Conservation (phyloP, 2,888 invertebrate genomes). For the Apodemia mormo region DNA sequence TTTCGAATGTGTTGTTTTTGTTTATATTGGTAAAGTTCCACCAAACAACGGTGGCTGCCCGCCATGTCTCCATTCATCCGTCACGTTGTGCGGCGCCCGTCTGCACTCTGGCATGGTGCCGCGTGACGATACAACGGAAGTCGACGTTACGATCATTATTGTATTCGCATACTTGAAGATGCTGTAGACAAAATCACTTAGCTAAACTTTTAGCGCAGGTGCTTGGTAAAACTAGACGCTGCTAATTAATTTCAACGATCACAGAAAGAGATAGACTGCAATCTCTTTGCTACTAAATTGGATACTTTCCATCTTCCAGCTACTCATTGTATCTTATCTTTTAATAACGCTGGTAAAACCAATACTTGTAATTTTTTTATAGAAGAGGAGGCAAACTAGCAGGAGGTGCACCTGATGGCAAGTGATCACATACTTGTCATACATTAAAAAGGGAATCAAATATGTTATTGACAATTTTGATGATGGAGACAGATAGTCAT, state of each 20-base stretch:
- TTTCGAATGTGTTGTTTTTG: neutral
- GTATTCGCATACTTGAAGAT: neutral
- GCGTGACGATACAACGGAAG: slow-evolving; percentile 60
- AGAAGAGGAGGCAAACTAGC: no score
- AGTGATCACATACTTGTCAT: no score
- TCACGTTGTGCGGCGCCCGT: slow-evolving; percentile 62
- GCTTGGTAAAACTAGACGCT: neutral
- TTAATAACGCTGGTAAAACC: no score
- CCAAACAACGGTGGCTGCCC: slow-evolving; percentile 42
- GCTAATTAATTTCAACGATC: neutral
- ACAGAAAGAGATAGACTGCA: no score
- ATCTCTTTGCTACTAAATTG: no score
- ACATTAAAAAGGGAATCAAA: no score
- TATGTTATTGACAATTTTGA: no score
- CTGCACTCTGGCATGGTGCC: slow-evolving; percentile 69
- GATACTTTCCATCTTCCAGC: no score
- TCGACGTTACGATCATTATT: slow-evolving; percentile 13
- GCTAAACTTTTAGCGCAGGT: neutral
- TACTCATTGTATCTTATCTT: no score
- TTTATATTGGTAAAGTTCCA: slow-evolving; percentile 22
- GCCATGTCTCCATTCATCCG: slow-evolving; percentile 72
- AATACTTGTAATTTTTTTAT: no score
- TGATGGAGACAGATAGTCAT: no score
- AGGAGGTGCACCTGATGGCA: no score
- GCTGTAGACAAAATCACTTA: slow-evolving; percentile 1